Evolutionary conservation across 2,797 vertebrate species (phyloP).

Genomic region (Schizopygopsis malacanthus): DNA sequence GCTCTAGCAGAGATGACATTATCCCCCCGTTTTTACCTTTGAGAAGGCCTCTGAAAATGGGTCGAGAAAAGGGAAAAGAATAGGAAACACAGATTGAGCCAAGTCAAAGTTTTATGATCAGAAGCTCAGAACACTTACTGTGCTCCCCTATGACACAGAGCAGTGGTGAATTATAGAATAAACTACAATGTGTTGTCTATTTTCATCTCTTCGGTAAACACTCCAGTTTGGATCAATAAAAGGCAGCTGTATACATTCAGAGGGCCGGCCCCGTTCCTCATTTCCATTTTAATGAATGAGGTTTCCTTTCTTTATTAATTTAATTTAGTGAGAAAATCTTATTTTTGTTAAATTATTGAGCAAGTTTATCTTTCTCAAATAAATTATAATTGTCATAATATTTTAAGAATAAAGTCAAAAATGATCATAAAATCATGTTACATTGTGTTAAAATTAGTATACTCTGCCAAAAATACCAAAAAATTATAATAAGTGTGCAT

Average conservation of each 20-base stretch:
- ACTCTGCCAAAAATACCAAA: too few relatives aligned
- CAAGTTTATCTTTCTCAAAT: too few relatives aligned
- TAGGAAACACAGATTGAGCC: slow-evolving; percentile 43
- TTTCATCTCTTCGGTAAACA: slow-evolving; percentile 61
- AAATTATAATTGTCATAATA: too few relatives aligned
- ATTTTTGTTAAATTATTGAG: too few relatives aligned
- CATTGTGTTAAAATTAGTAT: too few relatives aligned
- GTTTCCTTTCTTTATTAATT: too few relatives aligned
- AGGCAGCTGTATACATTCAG: slow-evolving; percentile 57
- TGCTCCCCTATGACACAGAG: slow-evolving; percentile 53
- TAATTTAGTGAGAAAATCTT: too few relatives aligned
- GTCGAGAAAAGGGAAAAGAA: slow-evolving; percentile 31
- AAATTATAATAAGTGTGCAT: too few relatives aligned
- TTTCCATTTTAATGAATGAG: slow-evolving; percentile 71
- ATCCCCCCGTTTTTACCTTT: slow-evolving; percentile 27
- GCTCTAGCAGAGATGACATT: slow-evolving; percentile 38
- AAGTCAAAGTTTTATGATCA: slow-evolving; percentile 61
- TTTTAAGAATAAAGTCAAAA: too few relatives aligned
- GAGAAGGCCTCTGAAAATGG: slow-evolving; percentile 43
- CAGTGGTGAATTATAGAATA: slow-evolving; percentile 68
- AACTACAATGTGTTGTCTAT: slow-evolving; percentile 62
- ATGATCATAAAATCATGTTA: too few relatives aligned
- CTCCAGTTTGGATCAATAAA: slow-evolving; percentile 56
- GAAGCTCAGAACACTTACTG: slow-evolving; percentile 57
- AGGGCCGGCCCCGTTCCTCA: slow-evolving; percentile 52